Base-by-base conservation (phyloP, 2,888 invertebrate species). In the Notocelia uddmanniana region DNA sequence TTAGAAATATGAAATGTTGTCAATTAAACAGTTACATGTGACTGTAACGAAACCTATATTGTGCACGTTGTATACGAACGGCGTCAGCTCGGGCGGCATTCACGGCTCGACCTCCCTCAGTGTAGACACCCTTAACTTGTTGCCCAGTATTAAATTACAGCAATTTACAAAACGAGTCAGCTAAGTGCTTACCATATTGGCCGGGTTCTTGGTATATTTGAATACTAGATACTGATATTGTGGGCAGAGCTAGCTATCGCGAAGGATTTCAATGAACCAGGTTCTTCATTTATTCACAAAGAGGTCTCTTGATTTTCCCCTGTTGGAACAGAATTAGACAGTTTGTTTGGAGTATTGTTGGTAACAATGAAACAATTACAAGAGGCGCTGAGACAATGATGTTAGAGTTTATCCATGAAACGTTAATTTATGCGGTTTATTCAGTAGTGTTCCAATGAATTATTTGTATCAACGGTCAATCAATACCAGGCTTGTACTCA, bases 321-420 rank as follows among this genome's bases (percentile, higher is more conserved):
- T 34, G 18, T 13, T 55, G 66, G 54, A 54, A 67, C 19, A 58
- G 59, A 23, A 58, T 54, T 18, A 55, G 34, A 15, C 11, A 57
- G 41, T 15, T 37, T n/a, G 57, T 73, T 71, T 74, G 76, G 76
- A 77, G 74, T 74, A 78, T 80, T 81, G 80, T 81, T 82, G 78
- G 75, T 64, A 79, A 81, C 79, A 80, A 81, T 80, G 78, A 77
- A 74, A 74, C 77, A 79, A 81, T 83, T 80, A 80, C 76, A 77
- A 76, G 75, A 78, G 77, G 37, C 76, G 75, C 77, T 74, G 71
- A 77, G 76, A 75, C 76, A 74, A 76, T 76, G 77, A 75, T 77
- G 77, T 76, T 54, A n/a, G 1, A 76, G 72, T 76, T 55, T 74
- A 69, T 68, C 66, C 70, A 48, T 58, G 13, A 41, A 55, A 68